Evolutionary conservation across 2,888 invertebrate species (phyloP), one percentile per base, ranked within the genome.

Genomic region (Smittia aterrima): DNA sequence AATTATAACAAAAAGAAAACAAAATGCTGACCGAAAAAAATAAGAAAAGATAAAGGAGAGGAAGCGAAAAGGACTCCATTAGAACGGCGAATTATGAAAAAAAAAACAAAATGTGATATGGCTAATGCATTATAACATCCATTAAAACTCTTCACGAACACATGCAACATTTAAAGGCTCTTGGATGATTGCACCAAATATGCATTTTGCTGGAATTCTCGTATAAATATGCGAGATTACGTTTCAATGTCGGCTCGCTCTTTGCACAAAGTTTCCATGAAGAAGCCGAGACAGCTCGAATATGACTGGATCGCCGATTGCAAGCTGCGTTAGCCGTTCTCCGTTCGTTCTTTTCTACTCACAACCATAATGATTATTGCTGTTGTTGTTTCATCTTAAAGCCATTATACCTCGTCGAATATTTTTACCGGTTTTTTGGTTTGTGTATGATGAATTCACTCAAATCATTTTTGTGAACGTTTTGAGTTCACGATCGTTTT

Each of bases 321-420:
- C 38, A n/a, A 18, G 11, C 13, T 62, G n/a, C 22, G n/a, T 22
- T 20, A 4, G 4, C 20, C 13, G 18, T 62, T 16, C 11, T 20
- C 22, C 20, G n/a, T 20, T 2, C 18, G 13, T 66, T 32, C 27
- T 32, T 32, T 32, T 9, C 32, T 6, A 32, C 32, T 32, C 32
- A 32, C 32, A 32, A 9, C 27, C 27, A 41, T 67, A 6, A 67
- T 41, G 47, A 47, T 68, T 32, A 68, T 27, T 68, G 68, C 47
- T 68, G 68, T 68, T 68, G 68, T 68, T 68, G 68, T 68, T 68
- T 68, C 68, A 47, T 47, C 68, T 66, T 47, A 68, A 66, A 53
- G 25, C 68, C 47, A 68, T 68, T 68, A 68, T 41, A 68, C 67
- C 62, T 62, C 62, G 7, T 20, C 24, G 11, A 6, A 32, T 32